Base-by-base conservation (phyloP, 2,113 vertebrate species). In the Mellivora capensis region DNA sequence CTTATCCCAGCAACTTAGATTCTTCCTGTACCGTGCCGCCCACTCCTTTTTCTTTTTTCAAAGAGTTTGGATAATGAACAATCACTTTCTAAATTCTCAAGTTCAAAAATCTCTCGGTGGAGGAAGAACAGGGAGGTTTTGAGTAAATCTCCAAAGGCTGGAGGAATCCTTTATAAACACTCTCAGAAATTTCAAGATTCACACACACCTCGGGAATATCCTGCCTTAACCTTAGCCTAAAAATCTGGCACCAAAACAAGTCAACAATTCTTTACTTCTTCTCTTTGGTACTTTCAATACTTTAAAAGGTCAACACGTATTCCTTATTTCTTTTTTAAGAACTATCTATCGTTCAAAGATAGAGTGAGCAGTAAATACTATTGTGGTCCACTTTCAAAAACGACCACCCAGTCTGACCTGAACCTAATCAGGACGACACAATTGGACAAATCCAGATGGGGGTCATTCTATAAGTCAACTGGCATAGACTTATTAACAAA, bases 51-150 rank as follows among this genome's bases (percentile, higher is more conserved):
- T 96, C 37, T 94, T 62, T 82, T 96, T 95, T 90, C 95, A 96
- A 98, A 96, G 59, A 23, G 94, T 97, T 93, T 95, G 97, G 95
- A 97, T 86, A 90, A 90, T 84, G 97, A 96, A 98, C 77, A 97
- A 57, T 95, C 95, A 95, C 91, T 97, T 96, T 87, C 82, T 95
- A 91, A 95, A 98, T 77, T 96, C 93, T 97, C 11, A 31, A 98
- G 71, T 96, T 97, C 69, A 85, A 97, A 98, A 98, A 98, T 98
- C 91, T 91, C 94, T 52, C 31, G 72, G 72, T 86, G 57, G 44
- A 86, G 96, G 96, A 97, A 97, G 93, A 96, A 93, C 95, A 85
- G 86, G 76, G 71, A 93, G 79, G 86, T 93, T 94, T 71, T 44
- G 29, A 93, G 76, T 64, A 86, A 91, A 95, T 67, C 93, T 96